Base-by-base conservation (phyloP, 2,113 vertebrate genomes). In the Amia ocellicauda region DNA sequence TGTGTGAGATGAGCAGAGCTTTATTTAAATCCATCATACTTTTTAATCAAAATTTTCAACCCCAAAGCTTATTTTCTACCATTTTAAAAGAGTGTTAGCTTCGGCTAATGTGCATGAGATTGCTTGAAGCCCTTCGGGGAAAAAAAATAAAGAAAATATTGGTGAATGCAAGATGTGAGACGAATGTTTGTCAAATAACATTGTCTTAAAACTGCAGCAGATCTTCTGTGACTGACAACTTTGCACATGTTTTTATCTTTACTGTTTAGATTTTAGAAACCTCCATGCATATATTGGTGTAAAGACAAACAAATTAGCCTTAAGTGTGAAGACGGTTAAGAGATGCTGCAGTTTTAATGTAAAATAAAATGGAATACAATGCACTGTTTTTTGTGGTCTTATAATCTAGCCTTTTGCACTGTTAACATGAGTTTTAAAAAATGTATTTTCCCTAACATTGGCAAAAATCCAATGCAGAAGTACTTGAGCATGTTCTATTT, bases 51-150 rank as follows among this genome's bases (percentile, higher is more conserved):
- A n/a, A 19, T 31, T 14, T 9, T 36, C 31, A 58, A 10, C 31
- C 24, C 42, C 43, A 57, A 54, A 40, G n/a, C 20, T 80, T 76
- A 53, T 75, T 78, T 74, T 68, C 67, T 75, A 7, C 50, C 22
- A 79, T 63, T 63, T 61, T 40, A 55, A 53, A 41, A 68, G 29
- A 63, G 62, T 61, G 52, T 61, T 78, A 77, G 55, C 52, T 71
- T 11, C 69, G 68, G 68, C 45, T 58, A 45, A 28, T 69, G 66
- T 82, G 78, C 75, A 77, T 78, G 63, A 49, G 41, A 75, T 62
- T 72, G 75, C 42, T 73, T 71, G 42, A 45, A 31, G 41, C 54
- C 54, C 23, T 57, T 14, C 28, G n/a, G n/a, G n/a, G n/a, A n/a
- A n/a, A n/a, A n/a, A n/a, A n/a, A n/a, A n/a, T 20, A 24, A 26